Evolutionary conservation across 2,888 invertebrate species (phyloP).

Genomic region (Caenorhabditis angaria): DNA sequence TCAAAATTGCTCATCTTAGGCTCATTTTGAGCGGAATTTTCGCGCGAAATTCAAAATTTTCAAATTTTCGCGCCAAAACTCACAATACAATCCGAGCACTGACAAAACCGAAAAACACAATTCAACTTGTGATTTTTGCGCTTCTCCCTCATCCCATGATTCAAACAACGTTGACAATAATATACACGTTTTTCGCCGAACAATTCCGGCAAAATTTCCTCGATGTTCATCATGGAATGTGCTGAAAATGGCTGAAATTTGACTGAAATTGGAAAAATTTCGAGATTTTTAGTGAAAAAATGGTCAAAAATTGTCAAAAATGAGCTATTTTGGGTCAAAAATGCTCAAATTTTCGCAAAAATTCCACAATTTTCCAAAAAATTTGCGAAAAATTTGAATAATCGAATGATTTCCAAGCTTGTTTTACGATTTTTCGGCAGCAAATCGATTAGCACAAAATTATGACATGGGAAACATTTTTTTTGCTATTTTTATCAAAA

Average conservation of each 20-base stretch:
- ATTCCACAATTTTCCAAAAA: neutral
- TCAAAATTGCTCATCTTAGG: too few species aligned
- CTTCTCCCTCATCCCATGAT: conserved; percentile 54
- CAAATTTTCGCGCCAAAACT: conserved; percentile 11
- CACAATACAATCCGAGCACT: conserved; percentile 55
- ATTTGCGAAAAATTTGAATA: neutral
- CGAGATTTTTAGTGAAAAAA: neutral
- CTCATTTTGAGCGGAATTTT: too few species aligned
- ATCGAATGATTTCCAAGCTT: conserved; percentile 6
- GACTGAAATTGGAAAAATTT: neutral
- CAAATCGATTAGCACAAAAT: conserved; percentile 3
- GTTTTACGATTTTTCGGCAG: neutral
- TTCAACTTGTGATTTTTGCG: conserved; percentile 59
- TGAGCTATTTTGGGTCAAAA: too few species aligned
- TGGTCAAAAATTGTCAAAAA: conserved; percentile 5
- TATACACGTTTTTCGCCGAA: conserved; percentile 62
- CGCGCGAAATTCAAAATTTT: too few species aligned
- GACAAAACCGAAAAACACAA: conserved; percentile 53
- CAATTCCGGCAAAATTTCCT: conserved; percentile 61
- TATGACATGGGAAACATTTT: too few species aligned
- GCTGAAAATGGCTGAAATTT: conserved; percentile 6
- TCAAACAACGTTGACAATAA: conserved; percentile 60
- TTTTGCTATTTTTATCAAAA: too few species aligned
- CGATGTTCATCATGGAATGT: conserved; percentile 57
- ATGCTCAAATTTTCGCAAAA: too few species aligned